A percentile compares a stretch with the other conserved stretches of the same genome.
Evolutionary conservation across 2,888 invertebrate species (phyloP).

Genomic region (Andrena chrysosceles): DNA sequence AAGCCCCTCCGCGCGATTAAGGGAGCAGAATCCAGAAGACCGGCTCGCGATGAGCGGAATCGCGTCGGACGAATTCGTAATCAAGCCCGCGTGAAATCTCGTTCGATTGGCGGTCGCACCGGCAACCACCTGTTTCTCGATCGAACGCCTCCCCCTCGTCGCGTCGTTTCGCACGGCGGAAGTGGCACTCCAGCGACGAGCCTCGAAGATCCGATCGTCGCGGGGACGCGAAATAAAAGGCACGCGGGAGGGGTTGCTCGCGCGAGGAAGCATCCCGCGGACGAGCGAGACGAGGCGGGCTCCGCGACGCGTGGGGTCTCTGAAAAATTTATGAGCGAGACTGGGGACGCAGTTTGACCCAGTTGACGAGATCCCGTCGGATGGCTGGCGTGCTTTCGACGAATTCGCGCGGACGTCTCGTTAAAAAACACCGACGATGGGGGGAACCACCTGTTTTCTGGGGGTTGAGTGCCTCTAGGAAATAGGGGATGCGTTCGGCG

Average conservation of each 20-base stretch:
- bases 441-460: slow-evolving; percentile 57
- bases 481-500: neutral
- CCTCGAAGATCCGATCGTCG: neutral
- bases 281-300: slow-evolving; percentile 15
- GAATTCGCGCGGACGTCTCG: slow-evolving; percentile 19
- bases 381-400: slow-evolving; percentile 14
- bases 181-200: neutral
- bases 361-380: slow-evolving; percentile 17
- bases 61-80: slow-evolving; percentile 8
- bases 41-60: neutral
- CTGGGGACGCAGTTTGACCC: slow-evolving; percentile 40
- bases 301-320: neutral
- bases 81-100: slow-evolving; percentile 25
- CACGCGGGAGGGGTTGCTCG: neutral
- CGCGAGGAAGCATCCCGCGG: neutral
- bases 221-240: neutral
- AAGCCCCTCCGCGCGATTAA: neutral
- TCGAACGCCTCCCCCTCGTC: neutral
- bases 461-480: neutral
- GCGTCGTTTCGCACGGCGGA: neutral
- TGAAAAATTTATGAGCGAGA: slow-evolving; percentile 49
- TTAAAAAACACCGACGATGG: slow-evolving; percentile 46
- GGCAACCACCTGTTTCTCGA: slow-evolving; percentile 46
- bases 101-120: slow-evolving; percentile 5
- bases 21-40: neutral